These are phyloP conservation scores for Hirtodrosophila alboralis DNA, from an alignment of 2,888 invertebrate species.

Conservation along the genomic window DNA sequence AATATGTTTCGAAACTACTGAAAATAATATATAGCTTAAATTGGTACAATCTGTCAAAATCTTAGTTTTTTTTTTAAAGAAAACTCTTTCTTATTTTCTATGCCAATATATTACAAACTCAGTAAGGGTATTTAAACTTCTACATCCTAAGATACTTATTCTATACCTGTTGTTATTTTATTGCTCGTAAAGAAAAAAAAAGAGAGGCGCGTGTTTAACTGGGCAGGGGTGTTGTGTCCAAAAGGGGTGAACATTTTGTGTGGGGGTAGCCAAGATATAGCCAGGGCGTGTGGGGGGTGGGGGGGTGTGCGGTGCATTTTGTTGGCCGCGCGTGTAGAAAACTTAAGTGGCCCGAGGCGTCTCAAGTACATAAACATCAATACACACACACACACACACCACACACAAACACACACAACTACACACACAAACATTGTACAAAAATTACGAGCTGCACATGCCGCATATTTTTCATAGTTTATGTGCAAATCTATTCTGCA, in stretches of 20 bases:
- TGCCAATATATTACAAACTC: too few relatives aligned
- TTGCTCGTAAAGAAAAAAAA: conserved; percentile 49
- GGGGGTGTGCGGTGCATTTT: conserved; percentile 30
- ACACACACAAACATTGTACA: background rate
- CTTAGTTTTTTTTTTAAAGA: too few relatives aligned
- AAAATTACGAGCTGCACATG: conserved; percentile 55
- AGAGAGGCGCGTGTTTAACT: conserved; percentile 59
- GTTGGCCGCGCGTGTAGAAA: conserved; percentile 65
- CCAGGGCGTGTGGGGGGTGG: background rate
- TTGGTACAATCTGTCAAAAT: too few relatives aligned
- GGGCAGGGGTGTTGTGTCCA: background rate
- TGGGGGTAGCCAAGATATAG: background rate
- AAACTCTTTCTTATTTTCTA: too few relatives aligned
- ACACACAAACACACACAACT: conserved; percentile 1
- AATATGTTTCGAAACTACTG: too few relatives aligned
- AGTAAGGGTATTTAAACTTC: too few relatives aligned
- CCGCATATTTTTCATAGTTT: conserved; percentile 39
- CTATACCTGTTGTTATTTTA: conserved; percentile 34
- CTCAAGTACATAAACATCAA: conserved; percentile 65
- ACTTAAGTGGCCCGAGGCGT: conserved; percentile 62
- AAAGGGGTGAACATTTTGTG: conserved; percentile 3
- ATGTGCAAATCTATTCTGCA: conserved; percentile 48
- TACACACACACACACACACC: conserved; percentile 5
- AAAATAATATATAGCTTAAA: too few relatives aligned
- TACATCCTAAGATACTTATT: too few relatives aligned